Conservation (phyloP, 2,797 vertebrate genomes). For the Leptoclinus maculatus region DNA sequence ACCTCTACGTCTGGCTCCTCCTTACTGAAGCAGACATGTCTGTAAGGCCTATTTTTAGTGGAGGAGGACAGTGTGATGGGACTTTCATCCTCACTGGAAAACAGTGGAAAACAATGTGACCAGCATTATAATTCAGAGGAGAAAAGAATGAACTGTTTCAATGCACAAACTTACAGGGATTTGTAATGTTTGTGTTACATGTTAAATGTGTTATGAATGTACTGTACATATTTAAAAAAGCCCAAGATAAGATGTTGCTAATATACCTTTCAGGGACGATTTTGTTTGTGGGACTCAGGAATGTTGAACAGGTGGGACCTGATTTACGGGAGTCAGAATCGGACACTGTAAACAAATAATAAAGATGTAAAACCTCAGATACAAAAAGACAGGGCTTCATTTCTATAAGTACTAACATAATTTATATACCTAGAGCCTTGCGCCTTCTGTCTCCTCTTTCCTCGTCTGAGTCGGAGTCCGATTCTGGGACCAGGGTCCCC, state of each 20-base stretch:
- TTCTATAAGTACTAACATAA: background rate
- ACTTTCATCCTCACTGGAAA: constrained; percentile 83
- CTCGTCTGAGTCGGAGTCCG: constrained; percentile 87
- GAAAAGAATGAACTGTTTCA: background rate
- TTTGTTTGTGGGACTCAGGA: constrained; percentile 78
- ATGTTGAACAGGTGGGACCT: constrained; percentile 74
- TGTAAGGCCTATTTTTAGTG: constrained; percentile 52
- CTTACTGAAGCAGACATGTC: constrained; percentile 54
- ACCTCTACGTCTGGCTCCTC: constrained; percentile 56
- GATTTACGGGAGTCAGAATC: constrained; percentile 67
- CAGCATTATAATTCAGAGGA: constrained; percentile 8
- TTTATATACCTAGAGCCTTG: constrained; percentile 64
- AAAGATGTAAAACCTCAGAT: constrained; percentile 12
- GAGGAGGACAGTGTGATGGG: constrained; percentile 71
- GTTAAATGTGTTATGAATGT: background rate
- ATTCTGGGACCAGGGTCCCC: constrained; percentile 85
- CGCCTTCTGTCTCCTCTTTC: constrained; percentile 52
- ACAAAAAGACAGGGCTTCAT: background rate
- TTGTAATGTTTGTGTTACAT: background rate
- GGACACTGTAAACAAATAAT: constrained; percentile 59
- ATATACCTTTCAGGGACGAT: constrained; percentile 83
- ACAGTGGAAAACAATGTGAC: constrained; percentile 32
- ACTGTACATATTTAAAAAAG: background rate
- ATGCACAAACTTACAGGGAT: background rate
- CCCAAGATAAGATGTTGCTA: background rate